Evolutionary conservation across 1,140 invertebrate species (phyloP), one percentile per base, ranked within the genome.

Genomic region (Amyelois transitella): DNA sequence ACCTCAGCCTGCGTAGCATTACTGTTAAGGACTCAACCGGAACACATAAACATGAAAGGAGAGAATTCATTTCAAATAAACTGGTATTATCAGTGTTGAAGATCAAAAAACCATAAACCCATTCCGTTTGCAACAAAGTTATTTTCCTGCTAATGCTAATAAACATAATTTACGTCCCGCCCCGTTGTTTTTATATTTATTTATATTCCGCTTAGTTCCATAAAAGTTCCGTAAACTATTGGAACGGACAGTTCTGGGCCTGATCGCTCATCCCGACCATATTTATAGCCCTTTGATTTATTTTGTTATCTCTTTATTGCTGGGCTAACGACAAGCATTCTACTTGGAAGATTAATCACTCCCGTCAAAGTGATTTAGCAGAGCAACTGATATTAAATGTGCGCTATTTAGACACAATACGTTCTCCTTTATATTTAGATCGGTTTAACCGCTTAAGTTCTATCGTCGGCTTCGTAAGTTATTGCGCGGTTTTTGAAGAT

Each of bases 301-400:
- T 87, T 87, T 85, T 84, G 79, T 85, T 87, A 85, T 84, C 81
- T 78, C 81, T 85, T 87, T 87, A 87, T 85, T 85, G 81, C 76
- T 51, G 24, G 66, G 60, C 75, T 84, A 87, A 85, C 84, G 84
- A 87, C 84, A 87, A 75, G 71, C 80, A 71, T 84, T 82, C 80
- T 83, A 71, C 72, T 77, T 52, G 50, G 69, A 83, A 87, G 83
- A 87, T 87, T 84, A 84, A 87, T 87, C 77, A 81, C 79, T 66
- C 58, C 61, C 68, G 81, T 85, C 84, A 79, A 72, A 72, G 72
- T 87, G 84, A 87, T 87, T 87, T 87, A 87, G 79, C 84, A 77
- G 78, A 79, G 69, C 77, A 72, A 77, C 77, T 72, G 77, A 87
- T 87, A 87, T 87, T 87, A 84, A 86, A 86, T 84, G 83, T 81